phyloP scores from a whole-genome alignment of 2,113 vertebrate genomes.

The Galemys pyrenaicus region DNA sequence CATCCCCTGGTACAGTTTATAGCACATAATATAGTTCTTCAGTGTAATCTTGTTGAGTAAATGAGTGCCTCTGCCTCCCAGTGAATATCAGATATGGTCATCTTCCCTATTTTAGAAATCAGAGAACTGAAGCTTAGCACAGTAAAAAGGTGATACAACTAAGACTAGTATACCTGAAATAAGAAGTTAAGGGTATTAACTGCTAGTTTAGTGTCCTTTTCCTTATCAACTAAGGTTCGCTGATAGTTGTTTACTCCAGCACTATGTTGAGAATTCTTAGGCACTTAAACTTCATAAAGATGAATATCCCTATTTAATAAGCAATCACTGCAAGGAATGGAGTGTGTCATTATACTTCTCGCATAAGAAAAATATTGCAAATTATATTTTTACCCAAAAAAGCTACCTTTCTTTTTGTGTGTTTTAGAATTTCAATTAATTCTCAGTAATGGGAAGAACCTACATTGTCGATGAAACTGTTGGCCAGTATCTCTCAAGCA shows the following conservation, averaged over 20 bases:
- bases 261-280: neutral
- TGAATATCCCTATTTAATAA: neutral
- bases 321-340: neutral
- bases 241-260: too few relatives aligned
- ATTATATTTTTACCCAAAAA: neutral
- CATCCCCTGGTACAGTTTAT: neutral
- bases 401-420: neutral
- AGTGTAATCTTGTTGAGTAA: neutral
- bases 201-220: neutral
- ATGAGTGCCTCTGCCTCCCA: neutral
- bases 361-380: neutral
- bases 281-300: constrained; percentile 20
- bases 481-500: constrained; percentile 85
- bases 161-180: neutral
- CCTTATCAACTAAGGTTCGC: too few relatives aligned
- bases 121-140: neutral
- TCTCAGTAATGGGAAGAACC: constrained; percentile 85
- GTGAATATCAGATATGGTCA: neutral
- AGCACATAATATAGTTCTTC: neutral
- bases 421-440: constrained; percentile 48
- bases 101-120: constrained; percentile 39
- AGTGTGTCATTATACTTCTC: accelerated
- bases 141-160: neutral
- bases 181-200: neutral
- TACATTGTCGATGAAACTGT: constrained; percentile 87